These are phyloP conservation scores for Mugil cephalus DNA, from an alignment of 2,113 vertebrate species.

Conservation along the genomic window DNA sequence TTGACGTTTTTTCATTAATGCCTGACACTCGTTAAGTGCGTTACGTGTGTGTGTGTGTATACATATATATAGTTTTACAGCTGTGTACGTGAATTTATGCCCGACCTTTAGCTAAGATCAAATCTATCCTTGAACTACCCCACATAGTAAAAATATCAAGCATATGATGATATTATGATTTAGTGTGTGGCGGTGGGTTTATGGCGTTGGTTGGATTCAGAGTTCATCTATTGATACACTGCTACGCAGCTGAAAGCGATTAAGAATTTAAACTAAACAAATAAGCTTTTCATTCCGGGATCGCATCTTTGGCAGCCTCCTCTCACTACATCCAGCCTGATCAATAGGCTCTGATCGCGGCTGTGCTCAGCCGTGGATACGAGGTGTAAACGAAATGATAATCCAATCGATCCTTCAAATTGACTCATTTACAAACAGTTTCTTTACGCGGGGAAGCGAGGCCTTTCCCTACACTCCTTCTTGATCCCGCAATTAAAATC, in stretches of 20 bases:
- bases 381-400: slow-evolving; percentile 72
- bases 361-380: slow-evolving; percentile 70
- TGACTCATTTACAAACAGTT: slow-evolving; percentile 74
- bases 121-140: too few species aligned
- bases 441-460: slow-evolving; percentile 48
- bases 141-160: neutral
- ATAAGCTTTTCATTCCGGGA: slow-evolving; percentile 69
- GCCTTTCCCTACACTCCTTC: slow-evolving; percentile 19
- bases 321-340: slow-evolving; percentile 59
- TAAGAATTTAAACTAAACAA: slow-evolving; percentile 70
- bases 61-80: neutral
- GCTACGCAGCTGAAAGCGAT: slow-evolving; percentile 47
- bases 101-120: neutral
- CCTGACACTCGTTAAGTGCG: neutral
- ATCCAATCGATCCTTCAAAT: slow-evolving; percentile 73
- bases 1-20: neutral
- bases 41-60: neutral
- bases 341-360: slow-evolving; percentile 66
- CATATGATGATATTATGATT: neutral
- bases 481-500: slow-evolving; percentile 34
- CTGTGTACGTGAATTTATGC: neutral
- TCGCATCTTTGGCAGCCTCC: slow-evolving; percentile 65
- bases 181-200: slow-evolving; percentile 12
- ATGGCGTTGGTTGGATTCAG: slow-evolving; percentile 2
- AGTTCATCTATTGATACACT: slow-evolving; percentile 39